A percentile compares a stretch with the other conserved stretches of the same genome.
These are phyloP conservation scores for Helostoma temminkii DNA, from an alignment of 2,797 vertebrate species.

Conservation along the genomic window DNA sequence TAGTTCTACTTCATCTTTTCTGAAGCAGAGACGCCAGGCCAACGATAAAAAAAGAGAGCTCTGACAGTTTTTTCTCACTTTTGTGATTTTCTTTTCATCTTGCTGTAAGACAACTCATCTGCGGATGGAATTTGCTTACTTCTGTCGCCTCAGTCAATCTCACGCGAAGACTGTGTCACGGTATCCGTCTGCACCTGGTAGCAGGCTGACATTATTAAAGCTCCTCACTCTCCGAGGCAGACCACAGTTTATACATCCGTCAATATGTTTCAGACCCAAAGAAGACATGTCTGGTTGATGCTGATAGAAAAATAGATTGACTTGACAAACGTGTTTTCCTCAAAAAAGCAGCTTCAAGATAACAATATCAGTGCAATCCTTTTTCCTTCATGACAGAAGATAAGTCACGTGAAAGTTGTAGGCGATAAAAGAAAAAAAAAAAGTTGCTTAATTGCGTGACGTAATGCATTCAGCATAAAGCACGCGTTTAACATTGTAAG, in stretches of 20 bases:
- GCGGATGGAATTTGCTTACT: constrained; percentile 75
- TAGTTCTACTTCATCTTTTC: constrained; percentile 61
- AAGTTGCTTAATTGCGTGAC: constrained; percentile 46
- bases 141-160: constrained; percentile 78
- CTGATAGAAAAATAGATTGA: constrained; percentile 83
- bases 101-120: constrained; percentile 75
- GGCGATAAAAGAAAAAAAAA: constrained; percentile 36
- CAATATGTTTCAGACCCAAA: constrained; percentile 61
- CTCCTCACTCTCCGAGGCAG: constrained; percentile 44
- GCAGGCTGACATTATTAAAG: constrained; percentile 74
- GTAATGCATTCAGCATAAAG: constrained; percentile 52
- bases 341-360: constrained; percentile 66
- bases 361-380: constrained; percentile 53
- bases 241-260: constrained; percentile 58
- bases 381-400: constrained; percentile 50
- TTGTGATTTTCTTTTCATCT: constrained; percentile 81
- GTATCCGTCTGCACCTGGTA: constrained; percentile 64
- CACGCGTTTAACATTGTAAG: constrained; percentile 56
- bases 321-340: constrained; percentile 42
- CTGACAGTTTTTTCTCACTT: constrained; percentile 60
- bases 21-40: constrained; percentile 45
- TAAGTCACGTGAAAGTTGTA: constrained; percentile 48
- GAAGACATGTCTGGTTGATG: constrained; percentile 62
- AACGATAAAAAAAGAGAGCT: constrained; percentile 36
- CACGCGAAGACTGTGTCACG: constrained; percentile 61